phyloP scores from a whole-genome alignment of 2,797 vertebrate species.

The Columba guinea region DNA sequence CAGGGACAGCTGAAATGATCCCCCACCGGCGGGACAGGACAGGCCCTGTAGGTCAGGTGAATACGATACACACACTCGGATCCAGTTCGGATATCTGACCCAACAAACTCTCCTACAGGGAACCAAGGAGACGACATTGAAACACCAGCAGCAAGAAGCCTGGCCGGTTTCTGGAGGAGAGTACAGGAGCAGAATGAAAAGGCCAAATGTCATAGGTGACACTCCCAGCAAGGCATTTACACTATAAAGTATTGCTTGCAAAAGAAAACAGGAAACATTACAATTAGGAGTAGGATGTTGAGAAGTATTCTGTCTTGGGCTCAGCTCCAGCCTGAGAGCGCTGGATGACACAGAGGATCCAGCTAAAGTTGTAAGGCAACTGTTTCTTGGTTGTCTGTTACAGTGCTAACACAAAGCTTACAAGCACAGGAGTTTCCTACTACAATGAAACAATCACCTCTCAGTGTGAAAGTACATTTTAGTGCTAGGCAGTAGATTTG shows the following conservation, averaged over 20 bases:
- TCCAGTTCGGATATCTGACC: conserved; percentile 29
- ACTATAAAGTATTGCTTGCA: background rate
- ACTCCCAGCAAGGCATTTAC: background rate
- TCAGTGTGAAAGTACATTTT: background rate
- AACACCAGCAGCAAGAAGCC: background rate
- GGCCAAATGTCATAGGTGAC: conserved; percentile 18
- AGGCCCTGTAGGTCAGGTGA: conserved; percentile 39
- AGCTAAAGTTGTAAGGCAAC: background rate
- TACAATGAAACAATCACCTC: background rate
- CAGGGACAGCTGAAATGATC: conserved; percentile 21
- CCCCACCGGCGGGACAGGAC: background rate
- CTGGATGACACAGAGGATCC: background rate
- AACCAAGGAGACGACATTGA: background rate
- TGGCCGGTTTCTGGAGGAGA: background rate
- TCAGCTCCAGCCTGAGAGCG: background rate
- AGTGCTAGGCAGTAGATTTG: background rate
- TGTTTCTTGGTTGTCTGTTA: background rate
- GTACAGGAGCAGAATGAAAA: conserved; percentile 7
- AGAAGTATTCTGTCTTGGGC: background rate
- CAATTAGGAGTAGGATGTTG: background rate
- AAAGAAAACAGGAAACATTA: conserved; percentile 34
- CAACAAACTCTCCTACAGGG: background rate
- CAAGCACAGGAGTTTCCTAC: background rate
- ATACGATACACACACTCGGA: background rate
- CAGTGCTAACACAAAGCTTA: background rate